These are phyloP conservation scores for Tiliqua scincoides DNA, from an alignment of 2,113 vertebrate species.

Conservation along the genomic window DNA sequence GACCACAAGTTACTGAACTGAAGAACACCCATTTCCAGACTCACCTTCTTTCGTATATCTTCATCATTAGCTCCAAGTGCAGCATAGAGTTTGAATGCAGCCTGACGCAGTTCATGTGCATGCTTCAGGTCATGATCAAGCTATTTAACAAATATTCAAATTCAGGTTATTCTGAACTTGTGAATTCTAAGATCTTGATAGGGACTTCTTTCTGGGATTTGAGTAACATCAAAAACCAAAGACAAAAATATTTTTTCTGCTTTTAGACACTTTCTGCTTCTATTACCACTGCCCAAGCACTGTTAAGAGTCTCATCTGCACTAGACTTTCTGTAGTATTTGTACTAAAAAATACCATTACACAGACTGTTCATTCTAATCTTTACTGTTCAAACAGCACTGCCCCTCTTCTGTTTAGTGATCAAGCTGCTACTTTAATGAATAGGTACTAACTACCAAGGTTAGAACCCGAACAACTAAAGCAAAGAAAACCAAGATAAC, in stretches of 20 bases:
- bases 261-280: background rate
- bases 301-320: background rate
- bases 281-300: background rate
- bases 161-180: constrained; percentile 3
- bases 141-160: constrained; percentile 68
- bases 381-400: background rate
- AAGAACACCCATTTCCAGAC: constrained; percentile 64
- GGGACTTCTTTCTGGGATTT: background rate
- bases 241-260: background rate
- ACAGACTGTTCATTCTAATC: background rate
- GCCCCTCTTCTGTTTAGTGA: background rate
- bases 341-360: background rate
- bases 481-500: background rate
- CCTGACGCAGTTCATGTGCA: constrained; percentile 96
- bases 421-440: background rate
- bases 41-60: constrained; percentile 98
- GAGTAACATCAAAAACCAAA: background rate
- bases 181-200: background rate
- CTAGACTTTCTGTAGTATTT: background rate
- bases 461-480: background rate
- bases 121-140: constrained; percentile 98
- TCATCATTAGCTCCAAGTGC: constrained; percentile 97
- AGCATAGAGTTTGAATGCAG: constrained; percentile 98
- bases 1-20: constrained; percentile 60
- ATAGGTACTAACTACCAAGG: background rate